Conservation (phyloP, 2,113 vertebrate genomes). For the Macaca mulatta region DNA sequence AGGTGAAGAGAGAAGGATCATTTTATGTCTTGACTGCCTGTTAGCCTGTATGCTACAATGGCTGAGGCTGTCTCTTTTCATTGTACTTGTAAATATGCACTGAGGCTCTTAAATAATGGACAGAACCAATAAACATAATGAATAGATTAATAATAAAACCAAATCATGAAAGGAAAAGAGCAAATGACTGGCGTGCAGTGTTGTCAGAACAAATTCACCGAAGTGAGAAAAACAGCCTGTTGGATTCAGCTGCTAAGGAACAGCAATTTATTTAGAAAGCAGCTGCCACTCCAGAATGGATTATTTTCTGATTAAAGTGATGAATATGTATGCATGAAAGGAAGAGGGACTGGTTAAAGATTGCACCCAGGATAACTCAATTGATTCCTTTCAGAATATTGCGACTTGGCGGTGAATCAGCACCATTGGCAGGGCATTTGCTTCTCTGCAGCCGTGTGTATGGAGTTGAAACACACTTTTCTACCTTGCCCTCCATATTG, state of each 20-base stretch:
- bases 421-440: background rate
- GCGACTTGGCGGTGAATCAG: background rate
- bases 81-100: conserved; percentile 52
- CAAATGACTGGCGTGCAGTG: conserved; percentile 8
- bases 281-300: conserved; percentile 65
- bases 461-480: background rate
- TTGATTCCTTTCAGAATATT: conserved; percentile 28
- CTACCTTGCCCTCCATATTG: background rate
- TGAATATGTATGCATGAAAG: conserved; percentile 59
- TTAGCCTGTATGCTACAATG: background rate
- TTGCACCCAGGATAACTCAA: conserved; percentile 40
- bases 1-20: background rate
- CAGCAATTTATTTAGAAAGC: conserved; percentile 64
- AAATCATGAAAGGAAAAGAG: conserved; percentile 63
- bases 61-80: conserved; percentile 7
- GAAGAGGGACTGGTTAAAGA: conserved; percentile 11
- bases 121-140: conserved; percentile 66
- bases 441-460: background rate
- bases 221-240: conserved; percentile 67
- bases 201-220: conserved; percentile 64
- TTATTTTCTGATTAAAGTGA: conserved; percentile 67
- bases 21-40: background rate
- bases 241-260: conserved; percentile 57
- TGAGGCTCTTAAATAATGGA: conserved; percentile 53
- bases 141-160: conserved; percentile 71